Evolutionary conservation across 2,113 vertebrate genomes (phyloP).

Genomic region (Rousettus leschenaultii): DNA sequence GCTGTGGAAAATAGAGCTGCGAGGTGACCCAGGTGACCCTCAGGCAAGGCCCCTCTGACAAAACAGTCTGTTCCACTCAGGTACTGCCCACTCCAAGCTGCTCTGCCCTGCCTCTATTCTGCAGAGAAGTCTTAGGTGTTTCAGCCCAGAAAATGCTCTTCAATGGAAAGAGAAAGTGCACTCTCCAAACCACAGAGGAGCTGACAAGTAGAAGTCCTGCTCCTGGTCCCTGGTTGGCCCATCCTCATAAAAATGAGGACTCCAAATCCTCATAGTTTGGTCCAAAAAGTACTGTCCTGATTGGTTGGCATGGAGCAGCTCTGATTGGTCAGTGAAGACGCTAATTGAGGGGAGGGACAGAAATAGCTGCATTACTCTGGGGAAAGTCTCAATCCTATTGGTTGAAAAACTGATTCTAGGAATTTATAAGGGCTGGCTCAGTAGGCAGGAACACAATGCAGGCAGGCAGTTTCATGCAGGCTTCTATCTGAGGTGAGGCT

Average conservation of each 20-base stretch:
- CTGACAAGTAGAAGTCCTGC: too few species aligned
- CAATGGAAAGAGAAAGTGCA: too few species aligned
- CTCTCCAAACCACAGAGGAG: too few species aligned
- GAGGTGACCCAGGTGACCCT: not conserved
- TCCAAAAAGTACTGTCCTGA: not conserved
- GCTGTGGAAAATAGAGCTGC: not conserved
- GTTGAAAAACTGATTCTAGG: not conserved
- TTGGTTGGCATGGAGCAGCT: not conserved
- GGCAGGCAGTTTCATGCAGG: not conserved
- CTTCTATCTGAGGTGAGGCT: not conserved
- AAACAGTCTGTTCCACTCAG: not conserved
- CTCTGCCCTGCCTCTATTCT: too few species aligned
- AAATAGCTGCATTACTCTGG: not conserved
- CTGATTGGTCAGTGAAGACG: not conserved
- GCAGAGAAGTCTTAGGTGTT: too few species aligned
- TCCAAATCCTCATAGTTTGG: not conserved
- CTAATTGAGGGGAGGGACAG: not conserved
- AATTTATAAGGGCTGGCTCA: not conserved
- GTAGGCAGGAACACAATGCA: not conserved
- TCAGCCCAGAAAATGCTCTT: too few species aligned
- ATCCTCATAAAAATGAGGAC: not conserved
- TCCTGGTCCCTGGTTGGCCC: too few species aligned
- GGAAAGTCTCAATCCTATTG: not conserved
- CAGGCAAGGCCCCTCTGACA: not conserved
- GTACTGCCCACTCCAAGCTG: not conserved